These are phyloP conservation scores for Rhinolophus ferrumequinum DNA, from an alignment of 2,113 vertebrate genomes.

Conservation along the genomic window DNA sequence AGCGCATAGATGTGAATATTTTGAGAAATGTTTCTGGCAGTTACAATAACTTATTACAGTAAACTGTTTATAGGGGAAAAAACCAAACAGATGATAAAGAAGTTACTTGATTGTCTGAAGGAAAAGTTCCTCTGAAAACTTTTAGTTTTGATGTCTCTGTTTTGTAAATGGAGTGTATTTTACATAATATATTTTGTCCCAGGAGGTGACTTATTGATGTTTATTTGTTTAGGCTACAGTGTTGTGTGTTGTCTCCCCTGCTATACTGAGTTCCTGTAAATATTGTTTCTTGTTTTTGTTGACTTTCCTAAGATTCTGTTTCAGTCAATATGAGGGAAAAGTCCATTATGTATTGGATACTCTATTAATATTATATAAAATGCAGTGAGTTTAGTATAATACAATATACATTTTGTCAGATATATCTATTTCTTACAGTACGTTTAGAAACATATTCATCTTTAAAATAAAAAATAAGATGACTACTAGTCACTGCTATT, in stretches of 20 bases:
- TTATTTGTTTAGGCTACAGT: background rate
- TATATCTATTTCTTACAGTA: background rate
- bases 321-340: background rate
- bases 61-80: slow-evolving; percentile 29
- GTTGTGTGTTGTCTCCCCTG: background rate
- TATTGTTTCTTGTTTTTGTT: background rate
- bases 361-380: background rate
- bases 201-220: background rate
- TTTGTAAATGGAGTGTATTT: background rate
- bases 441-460: background rate
- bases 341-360: fast-evolving
- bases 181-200: background rate
- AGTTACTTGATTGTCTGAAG: background rate
- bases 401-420: background rate
- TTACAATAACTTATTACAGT: background rate
- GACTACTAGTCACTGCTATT: background rate
- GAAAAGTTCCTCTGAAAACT: background rate
- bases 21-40: background rate
- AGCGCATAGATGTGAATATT: background rate
- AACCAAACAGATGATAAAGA: background rate
- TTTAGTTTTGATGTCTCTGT: background rate
- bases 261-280: background rate
- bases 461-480: slow-evolving; percentile 17
- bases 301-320: background rate
- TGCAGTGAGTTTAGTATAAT: background rate